Evolutionary conservation across 2,888 invertebrate genomes (phyloP), one percentile per base, ranked within the genome.

Genomic region (Leptopilina drosophilae): DNA sequence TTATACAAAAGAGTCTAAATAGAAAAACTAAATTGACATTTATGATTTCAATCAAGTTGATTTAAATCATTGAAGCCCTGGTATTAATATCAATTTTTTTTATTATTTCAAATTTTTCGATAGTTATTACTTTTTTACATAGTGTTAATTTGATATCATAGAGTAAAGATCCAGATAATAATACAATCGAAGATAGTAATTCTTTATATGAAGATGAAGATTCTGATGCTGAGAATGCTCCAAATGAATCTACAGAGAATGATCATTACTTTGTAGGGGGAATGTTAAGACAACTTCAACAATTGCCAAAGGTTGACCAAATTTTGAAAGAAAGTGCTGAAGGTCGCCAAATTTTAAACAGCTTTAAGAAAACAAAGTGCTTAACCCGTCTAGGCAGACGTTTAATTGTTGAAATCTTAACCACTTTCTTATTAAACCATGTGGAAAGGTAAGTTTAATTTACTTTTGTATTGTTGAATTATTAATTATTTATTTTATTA

Each of bases 241-340:
- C 14, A 7, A 59, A 59, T 59, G n/a, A 59, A 4, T 59, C n/a
- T n/a, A 14, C 7, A n/a, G n/a, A 59, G 0, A n/a, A 59, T 59
- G 59, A 59, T 59, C 14, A n/a, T 14, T 59, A 59, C n/a, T n/a
- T 59, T 59, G n/a, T 14, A 59, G n/a, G 59, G 11, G 59, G 59
- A n/a, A 59, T 59, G 59, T 14, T n/a, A 59, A 59, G 59, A 59
- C 59, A 59, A 59, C 7, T 59, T 1, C 59, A n/a, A 15, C 14
- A 59, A 59, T 59, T 59, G 15, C 59, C 59, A 59, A 59, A 59
- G 59, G n/a, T 59, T 59, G 59, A 59, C 14, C n/a, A 59, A 59
- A n/a, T 59, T 11, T 59, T 59, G 14, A 59, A 59, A n/a, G 59
- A 59, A 59, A n/a, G 11, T 59, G 59, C 59, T n/a, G 59, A 59